Evolutionary conservation across 2,888 invertebrate genomes (phyloP).

Genomic region (Brachylomia viminalis): DNA sequence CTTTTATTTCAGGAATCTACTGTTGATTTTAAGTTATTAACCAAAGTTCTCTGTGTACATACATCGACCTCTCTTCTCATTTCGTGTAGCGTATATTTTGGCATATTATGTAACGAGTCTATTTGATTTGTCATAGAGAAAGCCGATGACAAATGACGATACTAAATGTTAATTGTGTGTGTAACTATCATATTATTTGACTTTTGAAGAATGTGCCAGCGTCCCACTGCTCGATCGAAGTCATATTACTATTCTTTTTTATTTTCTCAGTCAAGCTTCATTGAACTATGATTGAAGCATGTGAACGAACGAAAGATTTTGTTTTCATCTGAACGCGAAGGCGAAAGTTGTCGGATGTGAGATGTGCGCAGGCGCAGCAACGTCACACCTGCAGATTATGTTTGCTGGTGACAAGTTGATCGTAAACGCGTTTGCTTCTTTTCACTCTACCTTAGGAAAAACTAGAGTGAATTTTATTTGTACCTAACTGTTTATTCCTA

Average conservation of each 20-base stretch:
- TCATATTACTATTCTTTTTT: neutral
- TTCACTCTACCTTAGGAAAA: neutral
- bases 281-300: slow-evolving; percentile 22
- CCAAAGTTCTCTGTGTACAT: slow-evolving; percentile 5
- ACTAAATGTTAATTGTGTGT: slow-evolving; percentile 41
- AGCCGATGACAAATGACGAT: slow-evolving; percentile 60
- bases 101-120: slow-evolving; percentile 47
- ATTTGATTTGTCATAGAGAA: slow-evolving; percentile 62
- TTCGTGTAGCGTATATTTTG: slow-evolving; percentile 26
- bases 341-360: slow-evolving; percentile 66
- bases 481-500: neutral
- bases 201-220: slow-evolving; percentile 21
- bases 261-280: slow-evolving; percentile 11
- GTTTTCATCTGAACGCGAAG: slow-evolving; percentile 61
- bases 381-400: slow-evolving; percentile 57
- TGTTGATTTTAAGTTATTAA: neutral
- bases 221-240: neutral
- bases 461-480: neutral
- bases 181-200: slow-evolving; percentile 41
- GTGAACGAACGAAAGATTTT: slow-evolving; percentile 52
- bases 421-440: slow-evolving; percentile 5
- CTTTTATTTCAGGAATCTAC: neutral
- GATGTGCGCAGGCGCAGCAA: slow-evolving; percentile 43
- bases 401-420: slow-evolving; percentile 28
- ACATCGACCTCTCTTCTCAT: slow-evolving; percentile 29